These are phyloP conservation scores for Psittacula cyanocephala DNA, from an alignment of 2,113 vertebrate species.

Conservation along the genomic window DNA sequence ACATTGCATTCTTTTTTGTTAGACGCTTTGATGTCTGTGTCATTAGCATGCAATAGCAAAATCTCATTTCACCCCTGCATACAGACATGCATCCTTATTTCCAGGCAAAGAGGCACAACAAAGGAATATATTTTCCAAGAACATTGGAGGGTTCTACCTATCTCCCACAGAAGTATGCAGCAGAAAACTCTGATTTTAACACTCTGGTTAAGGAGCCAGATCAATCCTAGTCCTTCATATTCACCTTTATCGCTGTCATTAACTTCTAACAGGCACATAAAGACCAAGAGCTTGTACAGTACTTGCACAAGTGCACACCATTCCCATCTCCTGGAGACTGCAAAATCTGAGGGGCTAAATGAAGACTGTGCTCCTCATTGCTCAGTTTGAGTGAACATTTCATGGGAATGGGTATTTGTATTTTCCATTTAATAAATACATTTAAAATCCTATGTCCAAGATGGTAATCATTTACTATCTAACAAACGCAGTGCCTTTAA, in stretches of 20 bases:
- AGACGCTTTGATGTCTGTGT: neutral
- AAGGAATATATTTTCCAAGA: neutral
- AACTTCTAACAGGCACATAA: neutral
- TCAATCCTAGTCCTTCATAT: neutral
- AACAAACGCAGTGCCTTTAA: neutral
- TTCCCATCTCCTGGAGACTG: neutral
- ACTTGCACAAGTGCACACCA: neutral
- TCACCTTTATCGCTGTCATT: neutral
- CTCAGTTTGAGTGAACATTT: neutral
- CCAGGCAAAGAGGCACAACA: neutral
- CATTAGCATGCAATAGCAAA: neutral
- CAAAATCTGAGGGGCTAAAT: neutral
- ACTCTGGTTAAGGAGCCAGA: neutral
- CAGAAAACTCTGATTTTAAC: neutral
- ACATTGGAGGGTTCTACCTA: neutral
- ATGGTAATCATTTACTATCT: neutral
- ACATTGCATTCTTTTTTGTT: neutral
- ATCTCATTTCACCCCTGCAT: neutral
- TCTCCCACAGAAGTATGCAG: rapidly evolving
- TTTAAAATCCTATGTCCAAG: neutral
- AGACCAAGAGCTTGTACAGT: neutral
- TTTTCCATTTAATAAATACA: neutral
- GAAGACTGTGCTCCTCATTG: rapidly evolving
- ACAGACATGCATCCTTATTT: neutral
- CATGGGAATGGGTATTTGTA: neutral